A percentile compares a stretch with the other conserved stretches of the same genome.
phyloP scores from a whole-genome alignment of 2,797 vertebrate species.

The Coranthus polyacanthus region DNA sequence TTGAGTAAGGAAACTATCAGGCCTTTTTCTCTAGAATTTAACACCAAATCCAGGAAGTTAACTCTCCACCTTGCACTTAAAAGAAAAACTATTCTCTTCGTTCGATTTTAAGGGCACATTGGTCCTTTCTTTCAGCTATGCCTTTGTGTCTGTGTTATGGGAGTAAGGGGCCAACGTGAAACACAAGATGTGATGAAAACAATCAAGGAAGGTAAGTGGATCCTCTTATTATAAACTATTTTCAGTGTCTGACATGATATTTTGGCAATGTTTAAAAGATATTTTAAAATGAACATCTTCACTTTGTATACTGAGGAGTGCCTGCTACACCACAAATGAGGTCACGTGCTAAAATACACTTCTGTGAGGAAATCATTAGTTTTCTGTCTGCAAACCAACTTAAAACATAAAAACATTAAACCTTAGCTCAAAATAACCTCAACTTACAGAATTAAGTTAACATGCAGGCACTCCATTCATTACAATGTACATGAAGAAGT shows the following conservation, averaged over 20 bases:
- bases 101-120: slow-evolving; percentile 38
- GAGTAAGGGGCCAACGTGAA: slow-evolving; percentile 2
- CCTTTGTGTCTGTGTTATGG: slow-evolving; percentile 4
- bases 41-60: not conserved
- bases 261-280: slow-evolving; percentile 39
- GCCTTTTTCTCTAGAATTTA: not conserved
- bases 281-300: slow-evolving; percentile 30
- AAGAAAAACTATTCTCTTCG: slow-evolving; percentile 7
- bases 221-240: slow-evolving; percentile 25
- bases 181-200: slow-evolving; percentile 22
- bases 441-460: slow-evolving; percentile 36
- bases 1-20: not conserved
- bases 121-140: slow-evolving; percentile 13
- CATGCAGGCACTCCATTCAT: slow-evolving; percentile 53
- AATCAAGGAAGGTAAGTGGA: not conserved
- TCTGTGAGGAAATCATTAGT: slow-evolving; percentile 12
- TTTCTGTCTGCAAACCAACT: slow-evolving; percentile 25
- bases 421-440: slow-evolving; percentile 25
- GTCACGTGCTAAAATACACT: slow-evolving; percentile 32
- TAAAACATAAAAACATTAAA: slow-evolving; percentile 37
- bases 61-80: not conserved
- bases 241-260: slow-evolving; percentile 60
- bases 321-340: slow-evolving; percentile 32
- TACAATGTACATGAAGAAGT: slow-evolving; percentile 30
- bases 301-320: slow-evolving; percentile 27